A percentile compares a stretch with the other conserved stretches of the same genome.
These are phyloP conservation scores for Acanthoscelides obtectus DNA, from an alignment of 2,888 invertebrate species.

Conservation along the genomic window DNA sequence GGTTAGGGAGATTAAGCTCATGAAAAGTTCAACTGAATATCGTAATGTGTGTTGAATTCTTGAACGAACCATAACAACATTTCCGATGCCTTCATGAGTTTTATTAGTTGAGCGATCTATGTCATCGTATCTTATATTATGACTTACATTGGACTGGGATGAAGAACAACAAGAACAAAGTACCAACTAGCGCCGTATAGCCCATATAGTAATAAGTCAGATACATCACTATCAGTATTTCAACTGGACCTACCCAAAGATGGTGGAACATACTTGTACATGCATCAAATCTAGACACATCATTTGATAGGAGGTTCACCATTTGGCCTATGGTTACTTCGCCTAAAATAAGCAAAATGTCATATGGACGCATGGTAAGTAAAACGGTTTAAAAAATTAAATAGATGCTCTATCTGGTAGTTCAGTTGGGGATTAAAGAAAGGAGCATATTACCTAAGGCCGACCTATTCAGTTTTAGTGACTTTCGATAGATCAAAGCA, in stretches of 20 bases:
- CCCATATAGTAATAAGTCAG: conserved; percentile 48
- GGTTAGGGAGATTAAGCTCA: too few species aligned
- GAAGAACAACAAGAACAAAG: conserved; percentile 38
- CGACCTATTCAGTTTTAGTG: conserved; percentile 56
- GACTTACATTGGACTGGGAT: conserved; percentile 35
- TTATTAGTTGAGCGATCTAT: too few species aligned
- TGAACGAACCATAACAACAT: too few species aligned
- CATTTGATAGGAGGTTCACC: conserved; percentile 64
- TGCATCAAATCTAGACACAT: conserved; percentile 77
- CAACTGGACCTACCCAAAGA: conserved; percentile 45
- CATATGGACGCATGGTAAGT: too few species aligned
- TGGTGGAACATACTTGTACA: conserved; percentile 17
- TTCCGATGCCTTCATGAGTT: too few species aligned
- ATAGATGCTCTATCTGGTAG: too few species aligned
- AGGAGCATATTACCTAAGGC: conserved; percentile 6
- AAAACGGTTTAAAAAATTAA: too few species aligned
- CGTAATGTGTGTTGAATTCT: too few species aligned
- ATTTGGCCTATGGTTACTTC: conserved; percentile 69
- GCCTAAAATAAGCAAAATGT: conserved; percentile 40
- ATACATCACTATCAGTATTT: conserved; percentile 52
- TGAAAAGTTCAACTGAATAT: too few species aligned
- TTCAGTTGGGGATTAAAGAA: too few species aligned
- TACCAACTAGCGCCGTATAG: conserved; percentile 42
- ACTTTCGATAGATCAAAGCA: conserved; percentile 47
- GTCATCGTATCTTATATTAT: too few species aligned